Evolutionary conservation across 2,888 invertebrate species (phyloP), one percentile per base, ranked within the genome.

Genomic region (Harpalus rufipes): DNA sequence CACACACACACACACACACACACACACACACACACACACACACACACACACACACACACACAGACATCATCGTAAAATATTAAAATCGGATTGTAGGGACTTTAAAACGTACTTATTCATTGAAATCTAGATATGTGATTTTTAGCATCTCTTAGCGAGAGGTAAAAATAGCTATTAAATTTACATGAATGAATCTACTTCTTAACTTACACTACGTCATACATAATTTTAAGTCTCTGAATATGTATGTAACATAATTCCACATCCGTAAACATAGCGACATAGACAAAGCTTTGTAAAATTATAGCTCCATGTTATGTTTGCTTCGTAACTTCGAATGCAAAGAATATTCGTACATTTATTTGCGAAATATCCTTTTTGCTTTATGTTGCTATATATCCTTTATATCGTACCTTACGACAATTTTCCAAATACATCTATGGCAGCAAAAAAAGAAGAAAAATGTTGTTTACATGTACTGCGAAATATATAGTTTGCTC

Each of bases 261-360:
- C 10, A 51, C 44, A 51, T 51, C 12, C 44, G 8, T 1, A 10
- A 12, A 51, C 44, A 32, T 32, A 32, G 32, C 32, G 32, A 4
- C 32, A 32, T 32, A 51, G 44, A 39, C 6, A 32, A 68, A 32
- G 68, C 39, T 39, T 68, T 3, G 39, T 14, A 39, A 68, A 68
- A 68, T 68, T 68, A 68, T 68, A 39, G 68, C 39, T 68, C 39
- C 32, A 39, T 39, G 68, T 68, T 63, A 10, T 7, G 3, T 68
- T 68, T 68, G 32, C 21, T 32, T 5, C 32, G 3, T 32, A 68
- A 63, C 21, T 32, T 5, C 32, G 3, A 4, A 68, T 63, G 25
- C 68, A 68, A 32, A 68, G 68, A 32, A 68, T n/a, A 68, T 7
- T 68, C 68, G 39, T 68, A 68, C n/a, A 68, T 68, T 39, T 39